phyloP scores from a whole-genome alignment of 2,797 vertebrate genomes.

The Holocentrus rufus region DNA sequence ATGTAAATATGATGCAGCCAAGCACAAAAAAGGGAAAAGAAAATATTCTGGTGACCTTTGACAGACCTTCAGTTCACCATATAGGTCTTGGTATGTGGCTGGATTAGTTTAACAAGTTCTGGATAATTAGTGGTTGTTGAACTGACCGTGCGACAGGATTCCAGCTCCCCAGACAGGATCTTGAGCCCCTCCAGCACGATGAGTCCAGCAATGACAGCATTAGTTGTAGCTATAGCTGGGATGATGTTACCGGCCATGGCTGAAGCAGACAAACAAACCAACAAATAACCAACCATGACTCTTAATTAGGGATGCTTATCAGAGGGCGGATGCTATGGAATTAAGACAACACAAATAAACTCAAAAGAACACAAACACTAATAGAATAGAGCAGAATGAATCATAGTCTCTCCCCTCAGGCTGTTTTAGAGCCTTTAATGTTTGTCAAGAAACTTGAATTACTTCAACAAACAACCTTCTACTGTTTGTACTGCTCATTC shows the following conservation, averaged over 20 bases:
- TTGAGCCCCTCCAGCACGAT: slow-evolving; percentile 95
- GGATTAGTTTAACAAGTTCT: not conserved
- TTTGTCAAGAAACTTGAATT: not conserved
- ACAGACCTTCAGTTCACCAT: not conserved
- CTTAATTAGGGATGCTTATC: not conserved
- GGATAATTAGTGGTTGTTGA: not conserved
- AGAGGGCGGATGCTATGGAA: not conserved
- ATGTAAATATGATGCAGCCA: no score
- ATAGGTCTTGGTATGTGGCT: not conserved
- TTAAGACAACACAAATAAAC: not conserved
- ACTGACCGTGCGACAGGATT: slow-evolving; percentile 94
- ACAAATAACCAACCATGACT: not conserved
- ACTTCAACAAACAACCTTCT: not conserved
- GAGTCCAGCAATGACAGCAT: slow-evolving; percentile 97
- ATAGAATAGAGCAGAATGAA: no score
- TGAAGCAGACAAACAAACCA: slow-evolving; percentile 63
- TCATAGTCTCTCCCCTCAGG: not conserved
- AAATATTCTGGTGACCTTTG: no score
- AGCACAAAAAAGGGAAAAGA: no score
- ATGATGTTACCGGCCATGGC: slow-evolving; percentile 99
- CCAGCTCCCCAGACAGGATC: slow-evolving; percentile 92
- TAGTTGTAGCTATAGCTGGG: slow-evolving; percentile 98
- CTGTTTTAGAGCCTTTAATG: not conserved
- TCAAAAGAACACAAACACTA: not conserved
- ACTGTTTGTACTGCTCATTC: not conserved